Evolutionary conservation across 2,888 invertebrate species (phyloP).

Genomic region (Mesochorus sp.): DNA sequence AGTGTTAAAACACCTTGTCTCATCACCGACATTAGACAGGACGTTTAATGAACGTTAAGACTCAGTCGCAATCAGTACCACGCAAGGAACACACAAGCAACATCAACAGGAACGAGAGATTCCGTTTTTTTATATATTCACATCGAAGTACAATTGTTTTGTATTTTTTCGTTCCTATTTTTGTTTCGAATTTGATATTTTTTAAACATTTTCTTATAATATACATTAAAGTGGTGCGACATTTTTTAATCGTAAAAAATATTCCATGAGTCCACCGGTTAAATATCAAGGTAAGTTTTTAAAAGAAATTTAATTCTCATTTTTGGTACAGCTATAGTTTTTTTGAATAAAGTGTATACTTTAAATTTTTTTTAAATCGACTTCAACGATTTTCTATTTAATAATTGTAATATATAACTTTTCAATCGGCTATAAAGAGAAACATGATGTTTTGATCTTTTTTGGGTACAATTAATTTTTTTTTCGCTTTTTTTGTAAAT

Average conservation of each 20-base stretch:
- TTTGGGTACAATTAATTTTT: no score
- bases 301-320: not conserved
- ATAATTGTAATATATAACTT: no score
- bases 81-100: slow-evolving; percentile 9
- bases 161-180: not conserved
- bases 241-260: slow-evolving; percentile 14
- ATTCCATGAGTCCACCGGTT: slow-evolving; percentile 63
- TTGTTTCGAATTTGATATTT: not conserved
- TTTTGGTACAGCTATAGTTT: not conserved
- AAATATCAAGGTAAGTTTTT: slow-evolving; percentile 55
- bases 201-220: not conserved
- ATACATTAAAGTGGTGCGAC: not conserved
- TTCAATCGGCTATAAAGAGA: no score
- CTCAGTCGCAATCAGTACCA: slow-evolving; percentile 37
- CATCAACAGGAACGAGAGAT: not conserved
- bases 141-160: not conserved
- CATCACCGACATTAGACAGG: slow-evolving; percentile 37
- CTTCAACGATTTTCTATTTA: no score
- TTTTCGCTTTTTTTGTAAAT: no score
- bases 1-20: slow-evolving; percentile 50
- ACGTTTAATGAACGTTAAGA: slow-evolving; percentile 31
- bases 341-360: not conserved
- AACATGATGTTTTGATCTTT: no score
- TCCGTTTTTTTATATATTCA: not conserved
- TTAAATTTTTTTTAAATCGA: not conserved